phyloP scores from a whole-genome alignment of 2,888 invertebrate species.

The Aphrophora alni region DNA sequence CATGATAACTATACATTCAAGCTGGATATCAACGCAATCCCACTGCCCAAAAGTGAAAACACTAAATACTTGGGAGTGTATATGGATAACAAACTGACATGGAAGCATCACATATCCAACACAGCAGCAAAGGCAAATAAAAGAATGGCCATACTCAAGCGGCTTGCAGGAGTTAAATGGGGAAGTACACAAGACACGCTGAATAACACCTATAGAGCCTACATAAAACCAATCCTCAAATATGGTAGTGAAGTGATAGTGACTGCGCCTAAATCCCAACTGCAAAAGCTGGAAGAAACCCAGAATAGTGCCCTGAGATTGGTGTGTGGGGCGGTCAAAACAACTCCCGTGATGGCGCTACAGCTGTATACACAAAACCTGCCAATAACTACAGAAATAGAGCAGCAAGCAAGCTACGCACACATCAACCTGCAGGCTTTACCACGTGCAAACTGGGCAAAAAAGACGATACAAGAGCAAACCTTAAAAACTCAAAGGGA shows the following conservation, averaged over 20 bases:
- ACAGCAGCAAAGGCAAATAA: background rate
- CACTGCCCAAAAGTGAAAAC: background rate
- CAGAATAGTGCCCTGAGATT: background rate
- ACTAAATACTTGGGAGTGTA: background rate
- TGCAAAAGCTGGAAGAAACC: background rate
- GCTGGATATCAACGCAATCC: background rate
- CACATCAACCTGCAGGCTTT: background rate
- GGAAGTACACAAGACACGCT: background rate
- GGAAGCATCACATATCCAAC: background rate
- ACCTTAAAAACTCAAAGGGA: background rate
- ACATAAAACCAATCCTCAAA: background rate
- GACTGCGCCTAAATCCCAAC: background rate
- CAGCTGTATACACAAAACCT: background rate
- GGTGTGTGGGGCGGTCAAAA: background rate
- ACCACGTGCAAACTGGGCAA: background rate
- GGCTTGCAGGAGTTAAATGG: background rate
- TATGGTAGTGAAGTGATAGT: background rate
- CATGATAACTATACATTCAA: background rate
- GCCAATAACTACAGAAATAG: background rate
- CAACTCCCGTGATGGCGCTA: background rate
- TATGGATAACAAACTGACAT: background rate
- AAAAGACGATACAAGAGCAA: background rate
- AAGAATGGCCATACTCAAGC: background rate
- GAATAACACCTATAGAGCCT: background rate
- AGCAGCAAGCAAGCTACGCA: background rate